phyloP scores from a whole-genome alignment of 1,140 invertebrate genomes.

The Dendrolimus kikuchii region DNA sequence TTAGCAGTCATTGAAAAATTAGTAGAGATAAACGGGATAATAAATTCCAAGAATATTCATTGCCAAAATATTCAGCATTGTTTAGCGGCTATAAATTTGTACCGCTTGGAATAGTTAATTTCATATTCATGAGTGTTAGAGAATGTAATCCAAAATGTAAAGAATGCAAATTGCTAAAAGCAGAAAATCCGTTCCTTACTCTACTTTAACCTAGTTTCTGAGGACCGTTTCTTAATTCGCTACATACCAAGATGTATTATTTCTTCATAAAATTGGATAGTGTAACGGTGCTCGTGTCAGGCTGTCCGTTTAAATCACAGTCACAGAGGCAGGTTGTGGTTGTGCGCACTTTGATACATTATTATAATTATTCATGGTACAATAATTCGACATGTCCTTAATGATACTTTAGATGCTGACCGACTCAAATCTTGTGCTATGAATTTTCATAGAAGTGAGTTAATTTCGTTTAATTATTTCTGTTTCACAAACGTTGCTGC shows the following conservation, averaged over 20 bases:
- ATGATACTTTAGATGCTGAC: background rate
- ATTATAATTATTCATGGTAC: slow-evolving; percentile 33
- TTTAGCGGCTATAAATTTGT: no score
- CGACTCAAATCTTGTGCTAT: no score
- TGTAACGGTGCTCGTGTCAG: slow-evolving; percentile 41
- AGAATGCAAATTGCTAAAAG: no score
- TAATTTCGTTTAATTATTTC: no score
- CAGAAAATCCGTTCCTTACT: no score
- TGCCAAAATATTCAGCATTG: no score
- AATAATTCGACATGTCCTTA: slow-evolving; percentile 20
- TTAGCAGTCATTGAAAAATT: no score
- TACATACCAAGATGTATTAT: slow-evolving; percentile 3
- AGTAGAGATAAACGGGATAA: no score
- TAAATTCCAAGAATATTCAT: no score
- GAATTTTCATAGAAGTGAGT: no score
- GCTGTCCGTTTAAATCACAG: slow-evolving; percentile 38
- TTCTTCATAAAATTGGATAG: slow-evolving; percentile 28
- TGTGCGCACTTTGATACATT: slow-evolving; percentile 21
- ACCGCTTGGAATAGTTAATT: background rate
- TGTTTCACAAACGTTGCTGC: no score
- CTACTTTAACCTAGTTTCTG: background rate
- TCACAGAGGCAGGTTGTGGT: slow-evolving; percentile 28
- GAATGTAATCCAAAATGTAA: background rate
- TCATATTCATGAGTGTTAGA: slow-evolving; percentile 1
- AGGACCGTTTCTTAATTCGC: background rate